phyloP scores from a whole-genome alignment of 2,113 vertebrate genomes.

The Phylloscopus trochiloides region DNA sequence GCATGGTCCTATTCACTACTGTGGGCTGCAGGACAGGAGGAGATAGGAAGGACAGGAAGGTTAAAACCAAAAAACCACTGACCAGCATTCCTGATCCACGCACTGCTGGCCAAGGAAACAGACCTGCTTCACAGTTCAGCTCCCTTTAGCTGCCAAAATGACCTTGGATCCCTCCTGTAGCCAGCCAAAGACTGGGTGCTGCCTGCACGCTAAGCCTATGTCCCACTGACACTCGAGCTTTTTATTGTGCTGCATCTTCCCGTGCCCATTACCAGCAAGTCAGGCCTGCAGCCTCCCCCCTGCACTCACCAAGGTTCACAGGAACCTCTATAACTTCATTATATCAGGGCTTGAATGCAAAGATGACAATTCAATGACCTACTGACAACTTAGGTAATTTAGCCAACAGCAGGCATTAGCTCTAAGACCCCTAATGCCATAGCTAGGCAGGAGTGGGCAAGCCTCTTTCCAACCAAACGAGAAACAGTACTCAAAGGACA shows the following conservation, averaged over 20 bases:
- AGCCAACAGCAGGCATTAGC: neutral
- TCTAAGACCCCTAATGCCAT: neutral
- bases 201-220: neutral
- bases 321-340: neutral
- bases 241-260: neutral
- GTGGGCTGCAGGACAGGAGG: neutral
- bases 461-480: neutral
- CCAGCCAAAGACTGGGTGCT: neutral
- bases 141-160: neutral
- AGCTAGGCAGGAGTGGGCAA: constrained; percentile 14
- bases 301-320: neutral
- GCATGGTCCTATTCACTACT: neutral
- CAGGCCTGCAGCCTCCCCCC: neutral
- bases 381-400: neutral
- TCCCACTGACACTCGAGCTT: neutral
- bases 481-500: neutral
- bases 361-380: neutral
- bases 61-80: neutral
- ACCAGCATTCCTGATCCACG: neutral
- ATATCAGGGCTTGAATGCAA: neutral
- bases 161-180: neutral
- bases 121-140: neutral
- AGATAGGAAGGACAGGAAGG: neutral
- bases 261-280: fast-evolving
- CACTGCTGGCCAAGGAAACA: constrained; percentile 42